These are phyloP conservation scores for Bradypus variegatus DNA, from an alignment of 2,797 vertebrate species.

Conservation along the genomic window DNA sequence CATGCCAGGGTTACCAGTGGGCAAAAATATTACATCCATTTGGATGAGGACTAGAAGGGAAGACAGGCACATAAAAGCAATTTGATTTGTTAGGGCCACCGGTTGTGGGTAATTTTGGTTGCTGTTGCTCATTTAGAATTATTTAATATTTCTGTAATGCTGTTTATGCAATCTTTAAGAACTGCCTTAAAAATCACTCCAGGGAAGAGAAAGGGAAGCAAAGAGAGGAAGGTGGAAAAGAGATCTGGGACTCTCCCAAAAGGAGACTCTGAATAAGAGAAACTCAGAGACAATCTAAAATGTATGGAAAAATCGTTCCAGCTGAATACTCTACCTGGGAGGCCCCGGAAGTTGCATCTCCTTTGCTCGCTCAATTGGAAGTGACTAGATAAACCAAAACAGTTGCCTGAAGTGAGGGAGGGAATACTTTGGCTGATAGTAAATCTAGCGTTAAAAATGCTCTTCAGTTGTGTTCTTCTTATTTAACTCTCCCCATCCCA, in stretches of 20 bases:
- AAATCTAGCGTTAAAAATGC: neutral
- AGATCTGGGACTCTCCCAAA: neutral
- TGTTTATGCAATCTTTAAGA: neutral
- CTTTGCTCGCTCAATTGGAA: neutral
- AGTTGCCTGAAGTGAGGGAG: neutral
- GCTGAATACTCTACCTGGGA: neutral
- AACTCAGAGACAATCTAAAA: neutral
- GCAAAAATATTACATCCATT: neutral
- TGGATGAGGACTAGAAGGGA: neutral
- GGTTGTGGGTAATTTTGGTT: neutral
- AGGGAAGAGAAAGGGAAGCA: neutral
- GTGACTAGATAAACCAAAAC: neutral
- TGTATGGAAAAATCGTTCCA: neutral
- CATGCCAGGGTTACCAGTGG: too few relatives aligned
- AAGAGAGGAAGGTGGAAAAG: neutral
- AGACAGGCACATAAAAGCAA: neutral
- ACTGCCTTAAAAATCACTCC: neutral
- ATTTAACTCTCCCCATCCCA: neutral
- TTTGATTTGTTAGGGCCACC: neutral
- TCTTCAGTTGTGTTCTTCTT: neutral
- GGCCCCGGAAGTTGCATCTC: neutral
- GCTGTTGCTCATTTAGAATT: slow-evolving; percentile 8
- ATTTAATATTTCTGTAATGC: slow-evolving; percentile 2
- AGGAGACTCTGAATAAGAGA: neutral
- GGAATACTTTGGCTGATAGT: neutral